Evolutionary conservation across 2,113 vertebrate species (phyloP).

Genomic region (Plecturocebus donacophilus): DNA sequence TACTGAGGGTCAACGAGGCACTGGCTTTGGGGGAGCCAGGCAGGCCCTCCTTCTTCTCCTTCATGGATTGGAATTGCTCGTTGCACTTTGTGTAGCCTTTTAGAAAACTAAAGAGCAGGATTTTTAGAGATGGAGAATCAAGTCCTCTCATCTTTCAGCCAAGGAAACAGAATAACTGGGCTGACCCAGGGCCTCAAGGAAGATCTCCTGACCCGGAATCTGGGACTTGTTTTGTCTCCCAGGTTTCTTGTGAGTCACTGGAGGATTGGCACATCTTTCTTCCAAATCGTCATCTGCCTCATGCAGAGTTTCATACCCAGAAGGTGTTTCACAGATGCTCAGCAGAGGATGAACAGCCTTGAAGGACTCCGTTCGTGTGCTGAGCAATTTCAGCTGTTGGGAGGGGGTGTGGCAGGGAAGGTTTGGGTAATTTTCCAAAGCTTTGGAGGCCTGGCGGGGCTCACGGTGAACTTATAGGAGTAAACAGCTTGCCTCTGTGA

Average conservation of each 20-base stretch:
- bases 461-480: not conserved
- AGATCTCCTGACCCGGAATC: not conserved
- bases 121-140: not conserved
- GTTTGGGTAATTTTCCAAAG: constrained; percentile 63
- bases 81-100: not conserved
- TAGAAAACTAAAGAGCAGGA: not conserved
- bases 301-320: not conserved
- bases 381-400: not conserved
- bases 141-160: not conserved
- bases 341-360: not conserved
- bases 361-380: not conserved
- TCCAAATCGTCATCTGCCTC: not conserved
- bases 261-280: constrained; percentile 28
- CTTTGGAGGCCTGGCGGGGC: not conserved
- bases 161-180: not conserved
- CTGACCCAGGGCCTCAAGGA: not conserved
- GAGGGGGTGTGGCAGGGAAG: not conserved
- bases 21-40: not conserved
- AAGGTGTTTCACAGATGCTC: constrained; percentile 32
- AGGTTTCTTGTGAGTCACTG: not conserved
- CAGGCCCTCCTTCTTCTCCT: not conserved
- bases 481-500: constrained; percentile 58
- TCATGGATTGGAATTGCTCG: not conserved
- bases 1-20: fast-evolving
- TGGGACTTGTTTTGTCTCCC: not conserved